Base-by-base conservation (phyloP, 2,113 vertebrate species). In the Bufo gargarizans region DNA sequence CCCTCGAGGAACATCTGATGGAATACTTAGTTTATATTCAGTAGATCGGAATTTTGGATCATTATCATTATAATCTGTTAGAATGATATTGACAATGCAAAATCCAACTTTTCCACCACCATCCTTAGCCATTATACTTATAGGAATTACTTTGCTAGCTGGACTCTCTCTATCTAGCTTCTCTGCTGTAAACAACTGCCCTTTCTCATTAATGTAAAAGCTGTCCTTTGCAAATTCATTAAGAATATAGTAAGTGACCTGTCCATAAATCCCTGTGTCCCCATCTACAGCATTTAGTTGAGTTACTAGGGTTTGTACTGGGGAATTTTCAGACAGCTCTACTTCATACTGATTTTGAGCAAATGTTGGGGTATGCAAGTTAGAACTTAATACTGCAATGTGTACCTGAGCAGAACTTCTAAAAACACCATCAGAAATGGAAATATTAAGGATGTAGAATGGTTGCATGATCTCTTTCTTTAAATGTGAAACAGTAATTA, bases 41-140 rank as follows among this genome's bases (percentile, higher is more conserved):
- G 93, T 92, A 81, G 97, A 97, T 90, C 97, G 96, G 91, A 99
- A 99, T 12, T 97, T 96, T 10, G 98, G 98, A 7, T 95, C 92
- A 4, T 99, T 99, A 89, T 99, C 98, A 87, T 99, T 99, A 91
- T 97, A 94, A 86, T 99, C 98, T 9, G 98, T 99, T 74, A 99
- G 95, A 91, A 99, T 99, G 43, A 99, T 96, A 89, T 97, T 99
- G 89, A 99, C 90, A 2, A 95, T 95, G 91, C 96, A 97, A 90
- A 99, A 99, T 53, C 97, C 97, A 20, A 98, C 97, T 93, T 97
- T 99, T 55, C 98, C 98, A 4, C 98, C 98, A 0, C 95, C 93
- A 59, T 99, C 98, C 92, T 96, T 97, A 19, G 97, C 98, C 93
- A 97, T 96, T 84, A 99, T 92, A 89, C 95, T 97, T 90, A 99